Evolutionary conservation across 1,140 invertebrate genomes (phyloP).

Genomic region (Lethrus apterus): DNA sequence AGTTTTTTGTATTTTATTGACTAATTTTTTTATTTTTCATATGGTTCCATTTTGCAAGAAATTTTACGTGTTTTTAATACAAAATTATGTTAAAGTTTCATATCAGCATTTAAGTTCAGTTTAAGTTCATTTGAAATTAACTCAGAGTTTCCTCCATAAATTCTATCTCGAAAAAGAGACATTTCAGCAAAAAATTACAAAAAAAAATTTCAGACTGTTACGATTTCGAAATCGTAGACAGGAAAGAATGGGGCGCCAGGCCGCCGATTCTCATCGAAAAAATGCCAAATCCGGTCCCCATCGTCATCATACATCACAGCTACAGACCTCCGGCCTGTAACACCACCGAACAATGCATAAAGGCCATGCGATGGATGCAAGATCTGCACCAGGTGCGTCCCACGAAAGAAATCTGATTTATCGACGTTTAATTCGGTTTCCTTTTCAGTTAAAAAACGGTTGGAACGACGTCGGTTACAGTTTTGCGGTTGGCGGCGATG

Average conservation of each 20-base stretch:
- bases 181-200: neutral
- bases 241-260: conserved; percentile 56
- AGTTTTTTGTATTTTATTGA: neutral
- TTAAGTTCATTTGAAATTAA: no score
- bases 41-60: neutral
- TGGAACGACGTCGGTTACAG: conserved; percentile 70
- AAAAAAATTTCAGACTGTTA: conserved; percentile 1
- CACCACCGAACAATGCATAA: conserved; percentile 43
- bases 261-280: conserved; percentile 41
- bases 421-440: neutral
- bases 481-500: conserved; percentile 73
- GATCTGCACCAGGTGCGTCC: conserved; percentile 45
- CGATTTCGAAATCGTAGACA: conserved; percentile 44
- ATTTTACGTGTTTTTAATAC: no score
- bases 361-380: conserved; percentile 51
- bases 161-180: neutral
- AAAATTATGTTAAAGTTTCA: no score
- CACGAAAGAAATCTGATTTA: neutral
- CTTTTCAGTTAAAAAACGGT: conserved; percentile 41
- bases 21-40: neutral
- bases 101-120: no score
- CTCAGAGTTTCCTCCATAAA: no score
- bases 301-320: conserved; percentile 72
- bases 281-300: conserved; percentile 56
- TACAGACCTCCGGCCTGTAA: conserved; percentile 53